phyloP scores from a whole-genome alignment of 1,140 invertebrate species.

The Sesamia nonagrioides region DNA sequence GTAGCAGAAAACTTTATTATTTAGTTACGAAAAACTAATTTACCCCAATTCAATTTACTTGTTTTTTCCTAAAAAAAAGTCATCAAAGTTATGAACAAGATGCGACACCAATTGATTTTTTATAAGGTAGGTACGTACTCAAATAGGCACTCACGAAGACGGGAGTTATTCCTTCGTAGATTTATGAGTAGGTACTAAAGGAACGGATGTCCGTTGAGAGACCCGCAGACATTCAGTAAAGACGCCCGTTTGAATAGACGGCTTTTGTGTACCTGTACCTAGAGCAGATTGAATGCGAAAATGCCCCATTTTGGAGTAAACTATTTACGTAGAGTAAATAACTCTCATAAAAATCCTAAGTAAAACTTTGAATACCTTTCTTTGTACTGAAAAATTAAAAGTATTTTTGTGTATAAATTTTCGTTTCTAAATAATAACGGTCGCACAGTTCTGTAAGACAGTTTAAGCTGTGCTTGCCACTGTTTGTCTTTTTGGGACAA shows the following conservation, averaged over 20 bases:
- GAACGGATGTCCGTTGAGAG: slow-evolving; percentile 19
- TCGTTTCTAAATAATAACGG: no score
- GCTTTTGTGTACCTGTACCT: slow-evolving; percentile 32
- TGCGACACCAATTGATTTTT: slow-evolving; percentile 33
- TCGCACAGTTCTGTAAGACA: no score
- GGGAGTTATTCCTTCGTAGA: slow-evolving; percentile 31
- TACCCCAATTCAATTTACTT: background rate
- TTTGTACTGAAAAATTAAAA: no score
- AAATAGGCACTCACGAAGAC: background rate
- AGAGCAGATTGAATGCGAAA: slow-evolving; percentile 4
- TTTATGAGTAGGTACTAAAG: slow-evolving; percentile 31
- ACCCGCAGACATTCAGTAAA: slow-evolving; percentile 8
- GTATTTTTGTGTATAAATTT: no score
- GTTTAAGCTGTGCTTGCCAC: no score
- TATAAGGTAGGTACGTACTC: slow-evolving; percentile 15
- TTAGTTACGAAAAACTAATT: background rate
- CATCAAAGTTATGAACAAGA: slow-evolving; percentile 25
- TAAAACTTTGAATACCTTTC: no score
- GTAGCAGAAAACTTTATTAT: no score
- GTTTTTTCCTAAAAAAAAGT: background rate
- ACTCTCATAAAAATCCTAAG: no score
- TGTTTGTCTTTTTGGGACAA: no score
- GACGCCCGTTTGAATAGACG: slow-evolving; percentile 19
- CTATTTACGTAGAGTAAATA: background rate
- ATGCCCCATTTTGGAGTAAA: slow-evolving; percentile 7